Evolutionary conservation across 2,797 vertebrate genomes (phyloP).

Genomic region (Schizothorax lantsangensis): DNA sequence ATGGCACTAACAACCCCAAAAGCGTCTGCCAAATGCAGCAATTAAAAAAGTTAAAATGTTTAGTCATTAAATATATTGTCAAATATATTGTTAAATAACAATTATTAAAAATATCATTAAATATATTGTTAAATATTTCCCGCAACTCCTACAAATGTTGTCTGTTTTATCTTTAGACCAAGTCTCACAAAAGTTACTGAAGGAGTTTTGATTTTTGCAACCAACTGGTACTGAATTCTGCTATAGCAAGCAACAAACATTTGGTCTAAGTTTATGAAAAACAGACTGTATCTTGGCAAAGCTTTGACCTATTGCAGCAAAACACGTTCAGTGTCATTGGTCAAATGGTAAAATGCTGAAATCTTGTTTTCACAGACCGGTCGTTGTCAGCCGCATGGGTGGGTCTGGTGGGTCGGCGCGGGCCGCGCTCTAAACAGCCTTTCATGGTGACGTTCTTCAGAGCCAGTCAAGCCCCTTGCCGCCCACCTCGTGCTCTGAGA

Average conservation of each 20-base stretch:
- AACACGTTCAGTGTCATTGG: neutral
- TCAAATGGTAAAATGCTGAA: neutral
- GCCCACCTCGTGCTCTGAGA: conserved; percentile 80
- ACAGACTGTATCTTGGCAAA: neutral
- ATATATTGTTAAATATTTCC: neutral
- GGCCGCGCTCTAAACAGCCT: conserved; percentile 91
- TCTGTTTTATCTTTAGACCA: neutral
- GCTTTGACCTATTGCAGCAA: neutral
- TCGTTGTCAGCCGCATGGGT: conserved; percentile 91
- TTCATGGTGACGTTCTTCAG: conserved; percentile 98
- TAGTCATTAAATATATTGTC: too few species aligned
- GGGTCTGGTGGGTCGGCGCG: conserved; percentile 87
- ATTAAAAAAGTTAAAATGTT: neutral
- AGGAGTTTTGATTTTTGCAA: neutral
- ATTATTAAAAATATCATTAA: neutral
- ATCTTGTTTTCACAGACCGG: conserved; percentile 76
- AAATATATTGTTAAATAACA: neutral
- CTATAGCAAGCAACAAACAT: neutral
- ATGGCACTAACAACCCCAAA: neutral
- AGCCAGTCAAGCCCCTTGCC: conserved; percentile 80
- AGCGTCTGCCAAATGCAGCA: too few species aligned
- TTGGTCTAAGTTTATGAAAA: neutral
- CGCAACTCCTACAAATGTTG: neutral
- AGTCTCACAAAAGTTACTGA: neutral
- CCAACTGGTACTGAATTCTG: neutral